A percentile compares a stretch with the other conserved stretches of the same genome.
These are phyloP conservation scores for Chelmon rostratus DNA, from an alignment of 2,797 vertebrate genomes.

Conservation along the genomic window DNA sequence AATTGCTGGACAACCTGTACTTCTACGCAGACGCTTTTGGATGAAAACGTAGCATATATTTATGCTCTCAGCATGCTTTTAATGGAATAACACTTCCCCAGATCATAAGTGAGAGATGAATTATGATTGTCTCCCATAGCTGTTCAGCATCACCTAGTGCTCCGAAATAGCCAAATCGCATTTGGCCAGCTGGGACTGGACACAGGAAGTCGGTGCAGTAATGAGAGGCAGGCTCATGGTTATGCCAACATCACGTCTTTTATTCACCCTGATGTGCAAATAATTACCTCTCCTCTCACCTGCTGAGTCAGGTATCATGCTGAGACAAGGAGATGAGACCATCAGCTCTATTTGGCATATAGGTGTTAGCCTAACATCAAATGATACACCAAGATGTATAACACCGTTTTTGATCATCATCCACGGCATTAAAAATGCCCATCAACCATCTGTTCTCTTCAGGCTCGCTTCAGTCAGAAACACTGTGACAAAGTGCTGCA, in stretches of 20 bases:
- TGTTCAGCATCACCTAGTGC: slow-evolving; percentile 41
- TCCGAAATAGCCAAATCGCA: slow-evolving; percentile 30
- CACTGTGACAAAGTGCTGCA: slow-evolving; percentile 12
- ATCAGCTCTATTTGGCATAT: slow-evolving; percentile 21
- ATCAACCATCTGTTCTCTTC: slow-evolving; percentile 32
- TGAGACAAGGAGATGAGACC: slow-evolving; percentile 48
- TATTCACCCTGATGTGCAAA: slow-evolving; percentile 59
- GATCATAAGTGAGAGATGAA: slow-evolving; percentile 24
- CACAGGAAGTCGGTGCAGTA: slow-evolving; percentile 15
- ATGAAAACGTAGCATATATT: slow-evolving; percentile 16
- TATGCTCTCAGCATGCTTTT: slow-evolving; percentile 29
- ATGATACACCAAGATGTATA: slow-evolving; percentile 41
- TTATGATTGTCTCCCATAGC: slow-evolving; percentile 31
- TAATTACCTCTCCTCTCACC: slow-evolving; percentile 57
- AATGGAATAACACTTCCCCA: slow-evolving; percentile 18
- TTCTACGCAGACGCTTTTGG: not conserved
- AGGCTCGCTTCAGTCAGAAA: not conserved
- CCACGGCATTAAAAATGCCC: slow-evolving; percentile 29
- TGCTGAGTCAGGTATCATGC: slow-evolving; percentile 40
- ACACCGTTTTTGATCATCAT: slow-evolving; percentile 27
- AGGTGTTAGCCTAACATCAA: slow-evolving; percentile 28
- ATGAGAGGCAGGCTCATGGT: slow-evolving; percentile 30
- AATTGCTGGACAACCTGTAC: not conserved
- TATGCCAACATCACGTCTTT: slow-evolving; percentile 35
- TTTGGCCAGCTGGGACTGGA: slow-evolving; percentile 26